Base-by-base conservation (phyloP, 1,140 invertebrate species). In the Drosophila littoralis region DNA sequence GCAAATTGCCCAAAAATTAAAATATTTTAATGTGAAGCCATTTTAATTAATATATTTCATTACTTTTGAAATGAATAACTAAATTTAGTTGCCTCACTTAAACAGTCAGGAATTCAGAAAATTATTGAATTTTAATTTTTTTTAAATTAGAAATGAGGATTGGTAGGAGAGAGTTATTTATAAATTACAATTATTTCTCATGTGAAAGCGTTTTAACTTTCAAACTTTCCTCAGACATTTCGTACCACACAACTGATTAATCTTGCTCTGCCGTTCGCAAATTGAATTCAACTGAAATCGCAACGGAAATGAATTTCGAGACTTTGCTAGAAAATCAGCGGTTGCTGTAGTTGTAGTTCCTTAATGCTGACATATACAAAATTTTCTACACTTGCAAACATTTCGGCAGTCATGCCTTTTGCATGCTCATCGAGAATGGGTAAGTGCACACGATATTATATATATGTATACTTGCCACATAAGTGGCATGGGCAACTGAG, bases 301-400 rank as follows among this genome's bases (percentile, higher is more conserved):
- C 52, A 66, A 72, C 36, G 61, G 61, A 72, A 72, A 72, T 58
- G 69, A 58, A 58, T 58, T 58, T 52, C 46, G 42, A 17, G 28
- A 35, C 38, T 9, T 9, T 69, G 13, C 22, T 50, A 35, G 55
- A 45, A 58, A 38, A 66, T 59, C 40, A 36, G 51, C 52, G 22
- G 52, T 52, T 55, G 60, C 6, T 38, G 33, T 4, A 35, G 60
- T 32, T 38, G 32, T 8, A 32, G 32, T 10, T 60, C 36, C 22
- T 5, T 28, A 22, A 32, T 54, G 57, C 54, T 50, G 45, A 59
- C 63, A 40, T 36, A 13, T 60, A 38, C 65, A 61, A 33, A 28
- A 69, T 45, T 46, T 57, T 35, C 51, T 42, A 22, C 12, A 61
- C 45, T 61, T 50, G 54, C 35, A 64, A 45, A 1, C 57, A 43